These are phyloP conservation scores for Alectura lathami DNA, from an alignment of 2,113 vertebrate species.

Conservation along the genomic window DNA sequence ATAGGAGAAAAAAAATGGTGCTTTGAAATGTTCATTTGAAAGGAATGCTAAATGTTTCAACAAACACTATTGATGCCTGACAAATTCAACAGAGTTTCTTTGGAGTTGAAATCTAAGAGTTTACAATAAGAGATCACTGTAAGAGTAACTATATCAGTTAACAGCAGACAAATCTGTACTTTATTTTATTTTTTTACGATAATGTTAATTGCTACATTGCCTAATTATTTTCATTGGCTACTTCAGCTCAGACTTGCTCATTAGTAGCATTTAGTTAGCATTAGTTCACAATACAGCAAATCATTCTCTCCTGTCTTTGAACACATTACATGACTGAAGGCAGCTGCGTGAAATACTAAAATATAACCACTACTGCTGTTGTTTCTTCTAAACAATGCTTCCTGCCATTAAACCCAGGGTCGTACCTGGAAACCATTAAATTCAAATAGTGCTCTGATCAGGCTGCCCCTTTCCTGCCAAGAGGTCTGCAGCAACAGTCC, in stretches of 20 bases:
- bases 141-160: neutral
- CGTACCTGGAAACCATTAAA: neutral
- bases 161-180: neutral
- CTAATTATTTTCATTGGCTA: neutral
- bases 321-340: neutral
- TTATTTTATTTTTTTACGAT: neutral
- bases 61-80: neutral
- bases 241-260: neutral
- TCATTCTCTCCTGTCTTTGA: neutral
- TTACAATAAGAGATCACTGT: neutral
- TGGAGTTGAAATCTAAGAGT: neutral
- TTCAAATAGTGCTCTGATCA: neutral
- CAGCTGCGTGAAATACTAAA: neutral
- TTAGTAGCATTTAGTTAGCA: neutral
- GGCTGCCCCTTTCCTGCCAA: neutral
- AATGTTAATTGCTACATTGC: neutral
- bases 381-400: neutral
- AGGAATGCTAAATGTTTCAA: neutral
- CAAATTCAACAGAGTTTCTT: conserved; percentile 31
- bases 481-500: neutral
- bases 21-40: neutral
- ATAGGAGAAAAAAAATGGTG: neutral
- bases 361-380: neutral
- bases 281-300: neutral
- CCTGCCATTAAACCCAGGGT: neutral